phyloP scores from a whole-genome alignment of 30 jellyfish, hydroid and myxozoan species.

The Rhopilema esculentum region DNA sequence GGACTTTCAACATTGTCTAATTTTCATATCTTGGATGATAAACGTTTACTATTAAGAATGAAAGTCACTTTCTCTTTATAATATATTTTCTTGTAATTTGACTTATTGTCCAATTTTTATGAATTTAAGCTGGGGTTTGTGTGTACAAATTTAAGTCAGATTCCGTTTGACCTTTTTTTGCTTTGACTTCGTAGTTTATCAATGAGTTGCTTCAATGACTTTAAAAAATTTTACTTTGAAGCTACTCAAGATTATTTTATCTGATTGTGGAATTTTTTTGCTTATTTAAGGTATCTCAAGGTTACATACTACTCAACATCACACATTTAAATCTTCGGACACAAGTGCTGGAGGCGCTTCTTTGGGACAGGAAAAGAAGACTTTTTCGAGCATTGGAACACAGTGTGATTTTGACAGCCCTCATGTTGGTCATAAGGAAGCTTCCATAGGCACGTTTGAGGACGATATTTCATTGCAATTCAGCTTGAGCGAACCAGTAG shows the following conservation, averaged over 20 bases:
- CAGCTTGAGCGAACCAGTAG: too few species aligned
- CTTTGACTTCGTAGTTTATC: too few species aligned
- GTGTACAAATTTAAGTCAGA: too few species aligned
- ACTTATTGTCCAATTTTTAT: too few species aligned
- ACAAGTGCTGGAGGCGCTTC: neutral
- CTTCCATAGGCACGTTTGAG: neutral
- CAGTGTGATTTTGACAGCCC: conserved; percentile 53
- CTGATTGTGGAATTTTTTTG: neutral
- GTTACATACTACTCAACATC: neutral
- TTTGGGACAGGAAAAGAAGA: neutral
- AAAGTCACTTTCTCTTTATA: too few species aligned
- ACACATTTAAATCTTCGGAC: neutral
- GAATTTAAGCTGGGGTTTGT: too few species aligned
- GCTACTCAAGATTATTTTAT: too few species aligned
- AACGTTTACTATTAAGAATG: too few species aligned
- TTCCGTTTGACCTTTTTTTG: too few species aligned
- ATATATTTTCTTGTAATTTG: too few species aligned
- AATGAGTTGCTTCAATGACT: too few species aligned
- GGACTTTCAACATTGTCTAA: neutral
- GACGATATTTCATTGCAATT: neutral
- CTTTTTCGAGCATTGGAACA: conserved; percentile 29
- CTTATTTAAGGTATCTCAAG: neutral
- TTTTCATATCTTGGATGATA: neutral
- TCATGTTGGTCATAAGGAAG: neutral
- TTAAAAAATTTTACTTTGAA: too few species aligned